Conservation (phyloP, 2,113 vertebrate genomes). For the Corydoras maculifer region DNA sequence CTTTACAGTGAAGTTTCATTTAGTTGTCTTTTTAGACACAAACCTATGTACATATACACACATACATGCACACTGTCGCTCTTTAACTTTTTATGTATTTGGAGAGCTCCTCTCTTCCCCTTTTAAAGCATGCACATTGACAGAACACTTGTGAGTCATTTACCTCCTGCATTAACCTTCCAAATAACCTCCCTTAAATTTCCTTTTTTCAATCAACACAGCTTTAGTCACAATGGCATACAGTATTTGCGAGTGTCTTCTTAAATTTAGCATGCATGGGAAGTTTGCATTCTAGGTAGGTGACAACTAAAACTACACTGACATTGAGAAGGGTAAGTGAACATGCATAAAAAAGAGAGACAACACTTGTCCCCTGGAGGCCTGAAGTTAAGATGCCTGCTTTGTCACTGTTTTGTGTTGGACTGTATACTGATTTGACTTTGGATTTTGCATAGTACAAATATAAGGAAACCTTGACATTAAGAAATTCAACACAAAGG, state of each 20-base stretch:
- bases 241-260: neutral
- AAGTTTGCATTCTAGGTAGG: neutral
- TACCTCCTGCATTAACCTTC: too few species aligned
- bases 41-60: too few species aligned
- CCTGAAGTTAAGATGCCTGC: neutral
- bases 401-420: conserved; percentile 2
- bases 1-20: too few species aligned
- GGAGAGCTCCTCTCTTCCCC: too few species aligned
- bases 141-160: too few species aligned
- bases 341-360: neutral
- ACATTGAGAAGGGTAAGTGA: neutral
- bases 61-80: too few species aligned
- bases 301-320: neutral
- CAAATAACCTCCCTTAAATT: too few species aligned
- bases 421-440: conserved; percentile 25
- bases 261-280: neutral
- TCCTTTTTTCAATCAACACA: too few species aligned
- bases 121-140: too few species aligned
- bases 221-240: neutral
- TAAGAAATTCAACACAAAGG: neutral
- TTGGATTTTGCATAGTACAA: conserved; percentile 24
- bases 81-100: too few species aligned
- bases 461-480: conserved; percentile 2
- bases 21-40: too few species aligned
- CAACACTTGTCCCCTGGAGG: conserved; percentile 8